Conservation (phyloP, 1,140 invertebrate genomes). For the Latrodectus geometricus region DNA sequence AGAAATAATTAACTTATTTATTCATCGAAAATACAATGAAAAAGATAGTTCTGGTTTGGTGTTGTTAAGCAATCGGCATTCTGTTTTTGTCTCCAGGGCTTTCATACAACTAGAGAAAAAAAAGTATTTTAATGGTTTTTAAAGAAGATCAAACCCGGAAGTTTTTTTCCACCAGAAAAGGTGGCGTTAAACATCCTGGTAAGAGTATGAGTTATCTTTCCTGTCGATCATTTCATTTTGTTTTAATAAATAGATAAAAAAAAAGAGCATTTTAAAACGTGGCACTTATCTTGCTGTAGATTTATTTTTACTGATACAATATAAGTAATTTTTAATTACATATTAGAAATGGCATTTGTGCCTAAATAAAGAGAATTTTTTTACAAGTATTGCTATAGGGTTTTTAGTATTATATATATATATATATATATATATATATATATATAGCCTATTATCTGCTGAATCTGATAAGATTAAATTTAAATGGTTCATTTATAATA, state of each 20-base stretch:
- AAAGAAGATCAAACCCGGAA: neutral
- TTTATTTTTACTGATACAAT: too few species aligned
- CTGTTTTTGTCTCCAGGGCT: neutral
- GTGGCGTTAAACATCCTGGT: neutral
- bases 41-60: slow-evolving; percentile 4
- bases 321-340: too few species aligned
- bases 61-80: neutral
- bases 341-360: too few species aligned
- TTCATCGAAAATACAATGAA: slow-evolving; percentile 11
- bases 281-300: neutral
- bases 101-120: neutral
- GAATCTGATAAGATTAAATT: too few species aligned
- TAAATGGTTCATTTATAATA: too few species aligned
- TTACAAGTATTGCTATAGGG: too few species aligned
- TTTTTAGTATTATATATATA: too few species aligned
- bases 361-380: neutral
- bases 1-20: slow-evolving; percentile 6
- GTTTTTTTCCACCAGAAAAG: neutral
- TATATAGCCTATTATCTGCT: too few species aligned
- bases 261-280: neutral
- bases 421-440: too few species aligned
- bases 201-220: neutral
- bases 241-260: neutral
- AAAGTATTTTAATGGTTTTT: slow-evolving; percentile 18
- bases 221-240: neutral